A percentile compares a stretch with the other conserved stretches of the same genome.
Evolutionary conservation across 2,797 vertebrate species (phyloP).

Genomic region (Gambusia yucatana): DNA sequence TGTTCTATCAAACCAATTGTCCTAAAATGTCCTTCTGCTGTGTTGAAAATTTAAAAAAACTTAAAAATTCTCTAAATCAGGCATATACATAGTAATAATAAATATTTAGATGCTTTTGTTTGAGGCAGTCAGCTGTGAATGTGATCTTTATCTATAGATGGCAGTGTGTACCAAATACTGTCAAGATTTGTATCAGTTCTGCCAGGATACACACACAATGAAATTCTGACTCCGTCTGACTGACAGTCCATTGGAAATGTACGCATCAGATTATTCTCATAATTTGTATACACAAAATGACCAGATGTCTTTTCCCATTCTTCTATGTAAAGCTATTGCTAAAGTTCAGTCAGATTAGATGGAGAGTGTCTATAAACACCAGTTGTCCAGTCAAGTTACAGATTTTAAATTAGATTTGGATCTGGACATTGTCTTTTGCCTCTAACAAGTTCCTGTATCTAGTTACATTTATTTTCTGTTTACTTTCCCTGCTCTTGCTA

Average conservation of each 20-base stretch:
- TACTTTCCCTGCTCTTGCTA: neutral
- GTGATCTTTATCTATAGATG: conserved; percentile 63
- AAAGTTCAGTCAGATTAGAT: neutral
- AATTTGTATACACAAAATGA: neutral
- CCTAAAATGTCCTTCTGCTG: neutral
- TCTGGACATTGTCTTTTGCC: neutral
- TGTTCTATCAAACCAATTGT: neutral
- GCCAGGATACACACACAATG: conserved; percentile 17
- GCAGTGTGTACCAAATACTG: conserved; percentile 69
- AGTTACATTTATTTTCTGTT: no score
- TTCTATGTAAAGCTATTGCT: neutral
- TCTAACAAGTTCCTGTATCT: neutral
- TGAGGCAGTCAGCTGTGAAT: conserved; percentile 20
- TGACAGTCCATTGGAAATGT: neutral
- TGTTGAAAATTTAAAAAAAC: neutral
- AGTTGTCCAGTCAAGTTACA: neutral
- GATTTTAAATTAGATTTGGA: neutral
- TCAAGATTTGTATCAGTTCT: conserved; percentile 32
- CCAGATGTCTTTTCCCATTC: neutral
- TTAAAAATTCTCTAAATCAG: neutral
- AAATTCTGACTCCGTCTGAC: conserved; percentile 36
- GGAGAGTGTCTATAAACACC: neutral
- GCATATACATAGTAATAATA: neutral
- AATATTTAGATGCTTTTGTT: neutral
- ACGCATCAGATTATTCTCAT: neutral